Percentiles rank a stretch among this genome's conserved stretches.
These are phyloP conservation scores for Anisognathus igniventris DNA, from an alignment of 2,797 vertebrate genomes.

Conservation along the genomic window DNA sequence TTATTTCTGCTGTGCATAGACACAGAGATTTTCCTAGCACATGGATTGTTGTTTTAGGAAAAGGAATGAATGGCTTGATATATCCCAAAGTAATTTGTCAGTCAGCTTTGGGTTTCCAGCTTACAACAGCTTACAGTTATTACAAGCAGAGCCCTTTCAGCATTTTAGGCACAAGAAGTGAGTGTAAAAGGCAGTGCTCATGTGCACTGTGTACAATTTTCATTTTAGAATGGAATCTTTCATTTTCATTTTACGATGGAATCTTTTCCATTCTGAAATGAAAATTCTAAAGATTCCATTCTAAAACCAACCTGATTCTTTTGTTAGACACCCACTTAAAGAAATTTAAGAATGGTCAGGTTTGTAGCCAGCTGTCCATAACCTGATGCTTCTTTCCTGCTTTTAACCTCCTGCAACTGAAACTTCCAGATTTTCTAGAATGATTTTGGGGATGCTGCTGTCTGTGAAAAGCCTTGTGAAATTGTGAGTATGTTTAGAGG, in stretches of 20 bases:
- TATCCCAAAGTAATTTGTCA: neutral
- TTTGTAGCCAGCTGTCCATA: neutral
- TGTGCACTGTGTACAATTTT: neutral
- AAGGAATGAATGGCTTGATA: neutral
- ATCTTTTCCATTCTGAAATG: neutral
- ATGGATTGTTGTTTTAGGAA: neutral
- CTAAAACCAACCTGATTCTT: neutral
- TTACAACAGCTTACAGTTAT: neutral
- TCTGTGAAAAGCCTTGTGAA: neutral
- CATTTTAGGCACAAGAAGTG: neutral
- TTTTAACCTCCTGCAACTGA: neutral
- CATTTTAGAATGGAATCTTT: neutral
- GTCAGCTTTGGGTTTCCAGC: neutral
- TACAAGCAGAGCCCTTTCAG: neutral
- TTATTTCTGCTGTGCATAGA: neutral
- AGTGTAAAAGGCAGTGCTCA: neutral
- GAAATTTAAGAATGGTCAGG: neutral
- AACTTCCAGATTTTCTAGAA: fast-evolving
- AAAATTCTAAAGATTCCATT: neutral
- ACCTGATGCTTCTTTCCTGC: neutral
- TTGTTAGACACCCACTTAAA: fast-evolving
- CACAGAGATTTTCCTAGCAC: neutral
- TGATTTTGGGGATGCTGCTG: neutral
- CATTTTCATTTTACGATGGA: neutral
- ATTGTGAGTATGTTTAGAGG: fast-evolving